Evolutionary conservation across 2,888 invertebrate species (phyloP).

Genomic region (Rhimphoctona megacephalus): DNA sequence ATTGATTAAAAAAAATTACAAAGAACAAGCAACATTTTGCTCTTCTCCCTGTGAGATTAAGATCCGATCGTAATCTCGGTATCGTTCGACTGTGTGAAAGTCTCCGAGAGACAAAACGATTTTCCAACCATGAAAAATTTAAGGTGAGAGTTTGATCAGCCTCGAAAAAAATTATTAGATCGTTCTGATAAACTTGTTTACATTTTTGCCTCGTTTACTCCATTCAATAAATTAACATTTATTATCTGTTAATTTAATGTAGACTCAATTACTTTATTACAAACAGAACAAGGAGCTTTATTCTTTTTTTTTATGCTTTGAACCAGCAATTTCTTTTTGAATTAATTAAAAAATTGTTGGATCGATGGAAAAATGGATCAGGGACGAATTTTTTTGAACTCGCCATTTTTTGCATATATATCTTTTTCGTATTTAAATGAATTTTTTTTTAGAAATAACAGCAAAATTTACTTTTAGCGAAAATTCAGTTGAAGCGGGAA

Average conservation of each 20-base stretch:
- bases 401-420: too few species aligned
- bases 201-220: not conserved
- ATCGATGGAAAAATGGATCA: too few species aligned
- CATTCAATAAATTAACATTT: not conserved
- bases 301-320: too few species aligned
- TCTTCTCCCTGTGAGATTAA: constrained; percentile 43
- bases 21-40: not conserved
- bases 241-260: not conserved
- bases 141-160: not conserved
- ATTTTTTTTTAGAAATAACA: too few species aligned
- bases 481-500: too few species aligned
- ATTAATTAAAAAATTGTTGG: too few species aligned
- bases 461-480: too few species aligned
- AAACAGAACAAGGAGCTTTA: not conserved
- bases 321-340: too few species aligned
- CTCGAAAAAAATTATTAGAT: not conserved
- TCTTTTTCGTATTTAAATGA: too few species aligned
- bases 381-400: too few species aligned
- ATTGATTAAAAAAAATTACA: constrained; percentile 28
- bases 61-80: constrained; percentile 66
- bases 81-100: constrained; percentile 19
- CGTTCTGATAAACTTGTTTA: not conserved
- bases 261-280: not conserved
- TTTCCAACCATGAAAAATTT: constrained; percentile 22
- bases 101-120: constrained; percentile 6